Conservation (phyloP, 2,888 invertebrate species). For the Megaustenia siamemsis region DNA sequence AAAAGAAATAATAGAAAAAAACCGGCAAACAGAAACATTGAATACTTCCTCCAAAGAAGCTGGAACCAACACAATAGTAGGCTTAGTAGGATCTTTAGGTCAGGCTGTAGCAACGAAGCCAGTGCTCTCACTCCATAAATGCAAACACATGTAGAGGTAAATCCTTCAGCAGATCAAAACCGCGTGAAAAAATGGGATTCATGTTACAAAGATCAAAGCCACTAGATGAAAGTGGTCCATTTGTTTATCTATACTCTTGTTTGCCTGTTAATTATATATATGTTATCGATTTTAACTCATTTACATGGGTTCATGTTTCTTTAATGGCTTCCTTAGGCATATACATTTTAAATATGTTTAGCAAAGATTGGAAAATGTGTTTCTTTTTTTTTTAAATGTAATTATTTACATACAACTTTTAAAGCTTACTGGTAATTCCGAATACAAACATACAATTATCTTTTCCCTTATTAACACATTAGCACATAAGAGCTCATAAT, state of each 20-base stretch:
- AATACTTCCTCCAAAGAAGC: too few relatives aligned
- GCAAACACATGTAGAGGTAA: conserved; percentile 16
- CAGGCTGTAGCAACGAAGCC: background rate
- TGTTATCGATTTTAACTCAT: background rate
- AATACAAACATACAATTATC: too few relatives aligned
- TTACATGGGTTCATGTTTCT: background rate
- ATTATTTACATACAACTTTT: too few relatives aligned
- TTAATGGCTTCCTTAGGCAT: background rate
- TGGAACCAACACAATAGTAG: background rate
- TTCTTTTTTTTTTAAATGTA: too few relatives aligned
- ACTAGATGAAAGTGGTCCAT: background rate
- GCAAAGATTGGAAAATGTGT: too few relatives aligned
- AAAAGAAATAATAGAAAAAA: too few relatives aligned
- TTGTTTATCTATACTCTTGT: background rate
- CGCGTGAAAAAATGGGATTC: background rate
- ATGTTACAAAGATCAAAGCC: conserved; percentile 13
- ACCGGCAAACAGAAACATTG: too few relatives aligned
- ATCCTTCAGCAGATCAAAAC: background rate
- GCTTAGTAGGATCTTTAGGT: background rate
- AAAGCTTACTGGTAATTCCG: too few relatives aligned
- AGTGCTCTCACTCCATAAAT: background rate
- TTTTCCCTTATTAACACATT: too few relatives aligned
- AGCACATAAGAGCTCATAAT: too few relatives aligned
- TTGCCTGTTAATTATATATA: background rate
- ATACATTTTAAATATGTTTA: too few relatives aligned